A percentile compares a stretch with the other conserved stretches of the same genome.
These are phyloP conservation scores for Leptinotarsa texana DNA, from an alignment of 1,140 invertebrate species.

Conservation along the genomic window DNA sequence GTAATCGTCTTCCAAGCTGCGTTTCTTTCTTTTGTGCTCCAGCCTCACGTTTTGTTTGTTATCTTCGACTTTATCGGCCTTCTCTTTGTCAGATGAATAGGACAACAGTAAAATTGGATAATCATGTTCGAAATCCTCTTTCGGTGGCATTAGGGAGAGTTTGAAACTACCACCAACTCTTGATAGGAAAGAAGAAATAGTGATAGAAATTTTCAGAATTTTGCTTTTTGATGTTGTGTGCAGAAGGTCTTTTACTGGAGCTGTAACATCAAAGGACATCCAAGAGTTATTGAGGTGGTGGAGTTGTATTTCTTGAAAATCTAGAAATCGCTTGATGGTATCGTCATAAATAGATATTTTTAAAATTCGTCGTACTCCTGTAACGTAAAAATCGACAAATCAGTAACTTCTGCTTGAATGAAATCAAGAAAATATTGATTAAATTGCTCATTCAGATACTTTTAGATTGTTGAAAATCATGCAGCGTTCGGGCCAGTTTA, in stretches of 20 bases:
- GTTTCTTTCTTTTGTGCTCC: constrained; percentile 34
- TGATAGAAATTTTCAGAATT: constrained; percentile 45
- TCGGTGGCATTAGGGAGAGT: constrained; percentile 47
- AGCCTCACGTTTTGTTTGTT: constrained; percentile 2
- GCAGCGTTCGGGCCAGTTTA: too few relatives aligned
- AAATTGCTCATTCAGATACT: too few relatives aligned
- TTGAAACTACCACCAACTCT: constrained; percentile 39
- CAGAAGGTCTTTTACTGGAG: constrained; percentile 40
- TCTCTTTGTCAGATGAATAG: constrained; percentile 40
- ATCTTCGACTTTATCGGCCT: constrained; percentile 13
- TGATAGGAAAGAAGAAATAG: constrained; percentile 36
- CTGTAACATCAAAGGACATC: constrained; percentile 50
- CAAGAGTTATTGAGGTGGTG: constrained; percentile 50
- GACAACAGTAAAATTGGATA: constrained; percentile 51
- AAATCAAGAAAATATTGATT: neutral
- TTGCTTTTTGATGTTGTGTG: constrained; percentile 31
- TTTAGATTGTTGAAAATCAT: too few relatives aligned
- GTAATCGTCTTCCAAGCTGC: constrained; percentile 50
- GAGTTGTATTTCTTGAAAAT: constrained; percentile 40
- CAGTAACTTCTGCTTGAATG: neutral
- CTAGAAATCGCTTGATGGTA: constrained; percentile 31
- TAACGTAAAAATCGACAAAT: neutral
- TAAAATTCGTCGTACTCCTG: constrained; percentile 44
- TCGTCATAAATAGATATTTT: constrained; percentile 48
- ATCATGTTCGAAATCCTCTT: constrained; percentile 50